Conservation (phyloP, 2,113 vertebrate species). For the Sceloporus tristichus region DNA sequence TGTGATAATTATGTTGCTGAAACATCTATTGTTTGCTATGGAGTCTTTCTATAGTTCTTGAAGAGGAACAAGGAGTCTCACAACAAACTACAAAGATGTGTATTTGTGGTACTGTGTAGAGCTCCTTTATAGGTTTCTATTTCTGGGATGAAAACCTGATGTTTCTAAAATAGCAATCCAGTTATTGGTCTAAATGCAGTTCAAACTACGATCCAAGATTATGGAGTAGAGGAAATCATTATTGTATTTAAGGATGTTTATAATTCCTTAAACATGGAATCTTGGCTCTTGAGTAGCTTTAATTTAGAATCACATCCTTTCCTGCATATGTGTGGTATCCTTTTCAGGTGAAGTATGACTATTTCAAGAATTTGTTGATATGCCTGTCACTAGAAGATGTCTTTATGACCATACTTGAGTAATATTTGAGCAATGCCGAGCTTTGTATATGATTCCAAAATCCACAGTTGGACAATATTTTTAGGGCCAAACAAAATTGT, state of each 20-base stretch:
- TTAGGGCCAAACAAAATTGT: background rate
- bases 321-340: background rate
- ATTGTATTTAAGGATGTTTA: background rate
- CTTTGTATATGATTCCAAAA: conserved; percentile 2
- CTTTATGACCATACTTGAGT: background rate
- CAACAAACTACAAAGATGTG: background rate
- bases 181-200: background rate
- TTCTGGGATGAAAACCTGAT: background rate
- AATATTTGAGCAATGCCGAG: background rate
- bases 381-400: background rate
- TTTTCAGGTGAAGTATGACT: background rate
- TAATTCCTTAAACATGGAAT: background rate
- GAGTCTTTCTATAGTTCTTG: background rate
- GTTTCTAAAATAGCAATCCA: background rate
- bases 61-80: background rate
- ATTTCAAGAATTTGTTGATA: background rate
- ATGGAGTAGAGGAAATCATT: background rate
- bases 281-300: background rate
- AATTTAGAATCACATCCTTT: background rate
- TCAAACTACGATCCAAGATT: background rate
- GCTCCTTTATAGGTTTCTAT: background rate
- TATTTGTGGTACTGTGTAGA: background rate
- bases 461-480: background rate
- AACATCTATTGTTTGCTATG: background rate
- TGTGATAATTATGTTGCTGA: background rate